Evolutionary conservation across 2,113 vertebrate genomes (phyloP), one percentile per base, ranked within the genome.

Genomic region (Cavia aperea): DNA sequence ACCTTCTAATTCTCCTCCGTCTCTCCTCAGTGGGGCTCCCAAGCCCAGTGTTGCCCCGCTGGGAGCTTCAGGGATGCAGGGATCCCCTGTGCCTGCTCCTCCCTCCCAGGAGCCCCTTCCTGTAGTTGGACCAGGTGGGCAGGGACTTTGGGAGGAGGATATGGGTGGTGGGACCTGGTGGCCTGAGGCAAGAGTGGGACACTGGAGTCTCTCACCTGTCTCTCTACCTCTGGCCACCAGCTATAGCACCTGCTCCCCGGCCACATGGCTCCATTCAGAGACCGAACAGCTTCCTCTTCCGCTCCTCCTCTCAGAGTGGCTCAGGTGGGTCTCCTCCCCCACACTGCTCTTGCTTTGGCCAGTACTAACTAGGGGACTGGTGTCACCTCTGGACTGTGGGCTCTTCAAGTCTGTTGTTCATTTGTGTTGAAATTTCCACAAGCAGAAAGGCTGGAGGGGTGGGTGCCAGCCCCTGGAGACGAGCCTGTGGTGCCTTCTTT

Each of bases 251-350:
- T 63, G 97, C 92, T 26, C 94, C 96, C 18, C 98, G 98, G 90
- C 96, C 98, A 0, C 96, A 97, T 0, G 97, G 98, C 73, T 96
- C 96, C 58, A 93, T 96, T 36, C 98, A 97, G 94, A 98, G 97
- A 96, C 98, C 98, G 86, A 98, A 97, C 97, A 99, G 98, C 94
- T 99, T 99, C 96, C 98, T 99, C 81, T 99, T 99, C 96, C 98
- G 98, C 18, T 95, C 98, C 0, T 97, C 98, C 0, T 99, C 98
- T 13, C 98, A 98, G 75, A 97, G 97, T 94, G 68, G 94, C 46
- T 89, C 98, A 88, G 98, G 98, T 99, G 95, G 84, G 94, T 86
- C 46, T 75, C 72, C 39, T 75, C 23, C 63, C 26, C 26, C 6
- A 8, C 7, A 51, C 33, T 56, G 39, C 58, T 24, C 14, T 63